Evolutionary conservation across 2,113 vertebrate genomes (phyloP).

Genomic region (Balaenoptera acutorostrata): DNA sequence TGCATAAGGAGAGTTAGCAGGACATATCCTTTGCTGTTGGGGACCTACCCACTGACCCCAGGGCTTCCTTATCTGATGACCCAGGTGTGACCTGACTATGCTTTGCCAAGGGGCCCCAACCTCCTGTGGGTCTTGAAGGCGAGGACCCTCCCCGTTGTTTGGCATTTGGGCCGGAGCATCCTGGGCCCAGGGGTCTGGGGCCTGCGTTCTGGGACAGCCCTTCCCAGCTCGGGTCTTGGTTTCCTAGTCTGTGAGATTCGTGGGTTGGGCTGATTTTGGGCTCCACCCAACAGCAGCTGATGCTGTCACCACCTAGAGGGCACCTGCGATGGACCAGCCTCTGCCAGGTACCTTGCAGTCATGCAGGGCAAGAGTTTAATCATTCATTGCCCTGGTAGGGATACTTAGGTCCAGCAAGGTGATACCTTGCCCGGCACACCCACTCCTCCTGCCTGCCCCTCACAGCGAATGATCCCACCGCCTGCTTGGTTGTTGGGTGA

Average conservation of each 20-base stretch:
- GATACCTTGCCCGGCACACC: not conserved
- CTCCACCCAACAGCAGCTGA: not conserved
- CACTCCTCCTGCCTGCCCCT: not conserved
- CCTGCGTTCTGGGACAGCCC: not conserved
- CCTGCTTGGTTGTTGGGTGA: not conserved
- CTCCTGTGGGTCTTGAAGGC: not conserved
- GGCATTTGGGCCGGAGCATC: not conserved
- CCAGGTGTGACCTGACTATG: not conserved
- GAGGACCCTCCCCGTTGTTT: not conserved
- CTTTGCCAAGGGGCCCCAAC: not conserved
- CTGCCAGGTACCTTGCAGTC: not conserved
- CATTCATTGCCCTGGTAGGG: fast-evolving
- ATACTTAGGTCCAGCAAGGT: not conserved
- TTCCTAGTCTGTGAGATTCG: not conserved
- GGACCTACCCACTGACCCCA: not conserved
- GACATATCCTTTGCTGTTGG: not conserved
- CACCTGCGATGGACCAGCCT: not conserved
- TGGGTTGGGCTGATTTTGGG: not conserved
- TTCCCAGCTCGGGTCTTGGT: not conserved
- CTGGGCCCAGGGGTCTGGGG: not conserved
- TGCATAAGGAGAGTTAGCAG: not conserved
- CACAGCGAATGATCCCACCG: fast-evolving
- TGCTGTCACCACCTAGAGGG: fast-evolving
- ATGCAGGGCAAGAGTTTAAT: not conserved
- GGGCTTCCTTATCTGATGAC: not conserved